Conservation (phyloP, 2,113 vertebrate genomes). For the Sigmodon hispidus region DNA sequence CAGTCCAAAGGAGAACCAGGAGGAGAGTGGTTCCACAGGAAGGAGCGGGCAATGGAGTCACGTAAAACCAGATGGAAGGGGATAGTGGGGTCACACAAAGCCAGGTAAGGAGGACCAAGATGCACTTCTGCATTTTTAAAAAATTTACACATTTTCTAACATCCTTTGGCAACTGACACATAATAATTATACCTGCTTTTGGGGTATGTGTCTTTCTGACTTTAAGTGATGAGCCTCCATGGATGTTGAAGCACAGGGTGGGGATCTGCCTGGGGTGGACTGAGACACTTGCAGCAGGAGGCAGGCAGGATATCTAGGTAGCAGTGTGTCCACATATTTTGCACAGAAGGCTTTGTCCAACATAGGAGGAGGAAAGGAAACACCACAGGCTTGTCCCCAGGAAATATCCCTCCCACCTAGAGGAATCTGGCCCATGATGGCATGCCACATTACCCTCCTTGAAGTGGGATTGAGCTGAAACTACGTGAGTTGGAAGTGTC, state of each 20-base stretch:
- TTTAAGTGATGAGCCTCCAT: background rate
- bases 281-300: background rate
- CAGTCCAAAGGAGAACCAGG: background rate
- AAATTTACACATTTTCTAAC: background rate
- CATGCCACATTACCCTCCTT: background rate
- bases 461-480: background rate
- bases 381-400: background rate
- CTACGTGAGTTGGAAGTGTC: background rate
- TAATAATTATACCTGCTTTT: background rate
- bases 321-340: background rate
- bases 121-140: background rate
- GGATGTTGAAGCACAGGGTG: background rate
- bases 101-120: background rate
- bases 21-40: background rate
- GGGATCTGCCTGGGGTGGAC: background rate
- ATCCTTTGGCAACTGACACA: background rate
- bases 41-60: background rate
- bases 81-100: background rate
- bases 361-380: background rate
- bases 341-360: background rate
- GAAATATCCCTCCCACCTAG: background rate
- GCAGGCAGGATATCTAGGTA: background rate
- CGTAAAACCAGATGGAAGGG: no score
- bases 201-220: background rate
- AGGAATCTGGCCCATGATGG: background rate